Evolutionary conservation across 2,888 invertebrate genomes (phyloP), one percentile per base, ranked within the genome.

Genomic region (Eristalis tenax): DNA sequence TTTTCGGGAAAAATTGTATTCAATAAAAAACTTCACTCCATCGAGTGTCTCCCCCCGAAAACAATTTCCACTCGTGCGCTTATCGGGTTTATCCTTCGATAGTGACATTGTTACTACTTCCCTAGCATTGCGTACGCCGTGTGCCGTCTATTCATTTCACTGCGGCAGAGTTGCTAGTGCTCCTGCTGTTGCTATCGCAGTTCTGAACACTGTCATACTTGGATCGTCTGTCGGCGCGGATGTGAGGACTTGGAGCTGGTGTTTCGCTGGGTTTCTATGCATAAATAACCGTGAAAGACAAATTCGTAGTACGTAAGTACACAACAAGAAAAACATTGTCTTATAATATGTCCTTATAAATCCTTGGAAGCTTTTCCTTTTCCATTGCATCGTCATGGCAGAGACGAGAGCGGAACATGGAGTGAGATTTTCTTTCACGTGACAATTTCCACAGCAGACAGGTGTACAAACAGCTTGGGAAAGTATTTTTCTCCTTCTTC

Each of bases 291-390:
- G 26, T 65, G 85, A 75, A 83, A 86, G 86, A 86, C 83, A 86
- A 86, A 86, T 83, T 83, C 78, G 70, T 57, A 74, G 64, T 73
- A 77, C 76, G 81, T 85, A 85, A 85, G 77, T 81, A 81, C 85
- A 83, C 86, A 86, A 86, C 83, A 86, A 86, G 86, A 66, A 86
- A 83, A 86, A 86, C 86, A 86, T 83, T 86, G 83, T 86, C 86
- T 78, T 86, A 86, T 86, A 82, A 86, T 86, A 78, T 82, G 85
- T 86, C 78, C 82, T 82, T 86, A 79, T 86, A 83, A 86, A 83
- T 83, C 86, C 83, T 79, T 77, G 77, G 11, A 71, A 18, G 71
- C 57, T 64, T 59, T 35, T 13, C 38, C 2, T 22, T 32, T 35
- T 64, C 68, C 66, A 40, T 57, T 43, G 11, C 23, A 40, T 18